Base-by-base conservation (phyloP, 2,888 invertebrate genomes). In the Pollenia angustigena region DNA sequence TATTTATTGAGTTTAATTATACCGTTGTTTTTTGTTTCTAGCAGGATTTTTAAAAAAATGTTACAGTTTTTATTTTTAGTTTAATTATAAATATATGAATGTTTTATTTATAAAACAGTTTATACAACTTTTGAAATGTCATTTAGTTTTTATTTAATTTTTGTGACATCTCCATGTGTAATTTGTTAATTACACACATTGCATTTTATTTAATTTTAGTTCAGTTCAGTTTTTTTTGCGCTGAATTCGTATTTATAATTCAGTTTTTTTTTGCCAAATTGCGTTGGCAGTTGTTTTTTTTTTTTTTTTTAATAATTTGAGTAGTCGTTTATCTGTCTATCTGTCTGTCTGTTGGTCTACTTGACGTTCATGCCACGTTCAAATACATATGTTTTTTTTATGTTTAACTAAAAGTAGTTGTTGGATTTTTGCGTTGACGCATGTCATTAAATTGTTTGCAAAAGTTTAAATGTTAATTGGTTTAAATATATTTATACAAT, bases 401-500 rank as follows among this genome's bases (percentile, higher is more conserved):
- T 16, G 12, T 7, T 32, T 42, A 8, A 32, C 11, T 32, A 23
- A 54, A 14, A 16, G 66, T 56, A 23, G 56, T 54, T 64, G 54
- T 80, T 80, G 62, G 62, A 46, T 46, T 50, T 50, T 80, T 82
- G 87, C 81, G 81, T 87, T 87, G 84, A 87, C 84, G 87, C 87
- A 87, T 87, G 80, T 62, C 87, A 87, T 86, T 86, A 71, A 83
- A 82, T 74, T 87, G 76, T 84, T 87, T 74, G 87, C 87, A 78
- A 81, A 85, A 84, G 84, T 84, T 87, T 44, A 87, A 72, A 84
- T 87, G 87, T 50, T 87, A 87, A 87, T 87, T 87, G 84, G 84
- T 68, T 87, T 76, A 74, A 87, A 87, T 58, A 18, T 62, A 82
- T 75, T 62, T 62, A 11, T 42, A 71, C 44, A 60, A 32, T 40